Conservation (phyloP, 2,888 invertebrate species). For the Hetaerina titia region DNA sequence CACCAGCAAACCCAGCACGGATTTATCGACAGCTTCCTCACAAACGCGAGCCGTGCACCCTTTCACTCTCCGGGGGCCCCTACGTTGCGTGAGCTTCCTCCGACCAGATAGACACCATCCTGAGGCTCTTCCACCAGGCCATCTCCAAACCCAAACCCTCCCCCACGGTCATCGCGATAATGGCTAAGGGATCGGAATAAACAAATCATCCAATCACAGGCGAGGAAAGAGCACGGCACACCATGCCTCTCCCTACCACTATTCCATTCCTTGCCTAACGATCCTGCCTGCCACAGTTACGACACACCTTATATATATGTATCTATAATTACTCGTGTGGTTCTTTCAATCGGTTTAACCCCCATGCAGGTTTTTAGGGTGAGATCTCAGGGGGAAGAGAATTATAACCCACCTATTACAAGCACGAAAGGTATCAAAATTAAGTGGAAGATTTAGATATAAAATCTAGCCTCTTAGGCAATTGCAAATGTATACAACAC, state of each 20-base stretch:
- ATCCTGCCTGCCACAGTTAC: too few relatives aligned
- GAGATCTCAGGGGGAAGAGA: neutral
- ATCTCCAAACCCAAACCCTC: neutral
- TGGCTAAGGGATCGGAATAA: neutral
- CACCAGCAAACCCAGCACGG: neutral
- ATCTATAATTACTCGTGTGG: too few relatives aligned
- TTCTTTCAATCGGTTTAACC: too few relatives aligned
- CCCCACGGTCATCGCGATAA: neutral
- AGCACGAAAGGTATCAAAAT: neutral
- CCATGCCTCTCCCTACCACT: neutral
- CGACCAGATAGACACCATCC: neutral
- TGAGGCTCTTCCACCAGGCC: neutral
- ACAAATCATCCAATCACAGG: neutral
- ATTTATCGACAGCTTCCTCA: constrained; percentile 31
- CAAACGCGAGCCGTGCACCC: neutral
- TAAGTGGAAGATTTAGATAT: neutral
- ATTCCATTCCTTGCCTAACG: too few relatives aligned
- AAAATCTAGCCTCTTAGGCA: neutral
- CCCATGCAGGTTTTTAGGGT: too few relatives aligned
- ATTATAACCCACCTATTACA: neutral
- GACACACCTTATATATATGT: too few relatives aligned
- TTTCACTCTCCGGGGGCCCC: neutral
- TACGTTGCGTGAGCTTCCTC: neutral
- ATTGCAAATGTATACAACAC: neutral
- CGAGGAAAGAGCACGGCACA: neutral